Percentiles rank a stretch among this genome's conserved stretches.
phyloP scores from a whole-genome alignment of 1,140 invertebrate genomes.

The Idris sp. region DNA sequence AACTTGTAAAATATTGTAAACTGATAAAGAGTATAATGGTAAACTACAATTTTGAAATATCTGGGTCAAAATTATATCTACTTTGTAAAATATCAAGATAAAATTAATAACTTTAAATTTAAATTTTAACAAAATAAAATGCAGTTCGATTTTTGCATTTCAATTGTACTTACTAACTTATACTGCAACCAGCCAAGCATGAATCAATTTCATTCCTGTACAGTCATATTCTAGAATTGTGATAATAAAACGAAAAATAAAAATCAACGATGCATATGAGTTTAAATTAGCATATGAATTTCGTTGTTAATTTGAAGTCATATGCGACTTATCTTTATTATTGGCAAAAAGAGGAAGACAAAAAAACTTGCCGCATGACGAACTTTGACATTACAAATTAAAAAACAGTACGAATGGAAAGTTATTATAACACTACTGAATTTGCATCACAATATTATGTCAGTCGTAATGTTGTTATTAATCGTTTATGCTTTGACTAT shows the following conservation, averaged over 20 bases:
- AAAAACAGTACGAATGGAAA: constrained; percentile 46
- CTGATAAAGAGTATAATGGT: too few species aligned
- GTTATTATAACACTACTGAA: constrained; percentile 28
- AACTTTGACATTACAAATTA: constrained; percentile 63
- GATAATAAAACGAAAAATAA: constrained; percentile 52
- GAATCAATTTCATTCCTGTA: constrained; percentile 54
- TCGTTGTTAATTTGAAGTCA: constrained; percentile 33
- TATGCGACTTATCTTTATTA: constrained; percentile 49
- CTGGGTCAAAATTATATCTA: too few species aligned
- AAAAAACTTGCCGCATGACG: constrained; percentile 44
- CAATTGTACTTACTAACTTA: too few species aligned
- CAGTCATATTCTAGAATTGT: constrained; percentile 38
- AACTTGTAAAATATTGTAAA: too few species aligned
- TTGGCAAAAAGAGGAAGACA: constrained; percentile 23
- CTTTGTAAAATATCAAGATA: too few species aligned
- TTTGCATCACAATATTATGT: constrained; percentile 59
- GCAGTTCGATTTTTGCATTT: too few species aligned
- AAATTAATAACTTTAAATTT: too few species aligned
- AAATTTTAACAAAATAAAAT: too few species aligned
- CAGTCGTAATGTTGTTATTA: constrained; percentile 41
- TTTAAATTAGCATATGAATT: constrained; percentile 64
- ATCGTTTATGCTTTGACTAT: constrained; percentile 33
- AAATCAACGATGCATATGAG: constrained; percentile 48
- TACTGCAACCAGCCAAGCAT: constrained; percentile 33
- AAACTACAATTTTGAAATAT: too few species aligned